Base-by-base conservation (phyloP, 2,888 invertebrate genomes). In the Thymelicus acteon region DNA sequence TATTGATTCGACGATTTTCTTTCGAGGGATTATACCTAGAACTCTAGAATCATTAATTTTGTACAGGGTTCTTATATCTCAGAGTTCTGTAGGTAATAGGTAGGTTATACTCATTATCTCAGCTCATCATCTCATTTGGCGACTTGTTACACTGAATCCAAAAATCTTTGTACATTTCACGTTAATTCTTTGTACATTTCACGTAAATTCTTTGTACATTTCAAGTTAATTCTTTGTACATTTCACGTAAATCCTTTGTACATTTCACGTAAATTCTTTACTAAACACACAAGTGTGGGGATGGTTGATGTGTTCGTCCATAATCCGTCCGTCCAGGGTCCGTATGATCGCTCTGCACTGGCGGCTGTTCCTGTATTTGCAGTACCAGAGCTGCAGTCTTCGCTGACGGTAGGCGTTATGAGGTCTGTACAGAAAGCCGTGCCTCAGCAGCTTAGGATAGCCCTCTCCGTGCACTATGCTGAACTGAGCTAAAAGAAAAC, bases 321-420 rank as follows among this genome's bases (percentile, higher is more conserved):
- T 37, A 10, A 80, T 70, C 8, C 44, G 67, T 0, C 80, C 80
- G 15, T 79, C 77, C 71, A 79, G 19, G 0, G 82, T 82, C 37
- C 76, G 76, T 2, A 82, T 60, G 31, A 78, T 72, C 1, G 80
- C 82, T 6, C 63, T 76, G 66, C 82, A 82, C 1, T 74, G 72
- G 7, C 74, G 72, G 8, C 76, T 76, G 47, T 74, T 78, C 63
- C 85, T 77, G 48, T 79, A 78, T 12, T 76, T 80, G 74, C 88
- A 88, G 77, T 87, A 87, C 88, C 88, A 88, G 0, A 87, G 74
- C 71, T 87, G 87, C n/a, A 78, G 49, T 37, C 73, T 75, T 1
- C 75, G 78, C n/a, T 81, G 75, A 0, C 87, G 76, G 70, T 87
- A 83, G 0, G 87, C 87, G 73, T 88, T 88, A 72, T 87, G 87